Conservation (phyloP, 1,140 invertebrate species). For the Hirudo medicinalis region DNA sequence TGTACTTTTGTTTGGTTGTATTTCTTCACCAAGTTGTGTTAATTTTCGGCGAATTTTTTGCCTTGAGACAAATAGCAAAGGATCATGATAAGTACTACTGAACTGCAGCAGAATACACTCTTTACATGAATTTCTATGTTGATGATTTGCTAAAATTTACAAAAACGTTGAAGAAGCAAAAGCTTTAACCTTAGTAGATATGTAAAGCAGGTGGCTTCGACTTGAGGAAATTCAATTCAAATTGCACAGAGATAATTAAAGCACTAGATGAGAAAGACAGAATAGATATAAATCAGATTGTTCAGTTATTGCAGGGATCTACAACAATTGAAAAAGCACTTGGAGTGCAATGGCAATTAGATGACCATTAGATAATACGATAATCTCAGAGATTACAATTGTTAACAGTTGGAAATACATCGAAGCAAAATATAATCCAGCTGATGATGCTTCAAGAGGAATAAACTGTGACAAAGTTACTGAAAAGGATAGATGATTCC, state of each 20-base stretch:
- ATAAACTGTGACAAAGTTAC: background rate
- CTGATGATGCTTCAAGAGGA: constrained; percentile 20
- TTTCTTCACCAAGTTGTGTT: constrained; percentile 6
- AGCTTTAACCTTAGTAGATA: too few relatives aligned
- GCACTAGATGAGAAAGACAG: background rate
- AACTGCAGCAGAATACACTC: too few relatives aligned
- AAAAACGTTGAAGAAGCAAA: too few relatives aligned
- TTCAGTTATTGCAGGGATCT: constrained; percentile 23
- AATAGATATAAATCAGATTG: constrained; percentile 26
- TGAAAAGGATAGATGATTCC: constrained; percentile 11
- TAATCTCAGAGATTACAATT: background rate
- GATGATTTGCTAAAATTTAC: too few relatives aligned
- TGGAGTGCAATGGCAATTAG: constrained; percentile 16
- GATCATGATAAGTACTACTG: constrained; percentile 11
- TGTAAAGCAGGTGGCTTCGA: too few relatives aligned
- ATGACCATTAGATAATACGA: constrained; percentile 16
- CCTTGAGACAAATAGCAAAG: background rate
- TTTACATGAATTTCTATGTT: too few relatives aligned
- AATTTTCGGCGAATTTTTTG: too few relatives aligned
- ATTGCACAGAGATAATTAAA: too few relatives aligned
- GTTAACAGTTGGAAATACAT: constrained; percentile 17
- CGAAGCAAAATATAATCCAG: constrained; percentile 1
- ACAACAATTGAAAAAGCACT: constrained; percentile 16
- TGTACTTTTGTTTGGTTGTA: constrained; percentile 22
- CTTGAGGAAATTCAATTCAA: too few relatives aligned